Evolutionary conservation across 2,113 vertebrate species (phyloP), one percentile per base, ranked within the genome.

Genomic region (Cyprinodon tularosa): DNA sequence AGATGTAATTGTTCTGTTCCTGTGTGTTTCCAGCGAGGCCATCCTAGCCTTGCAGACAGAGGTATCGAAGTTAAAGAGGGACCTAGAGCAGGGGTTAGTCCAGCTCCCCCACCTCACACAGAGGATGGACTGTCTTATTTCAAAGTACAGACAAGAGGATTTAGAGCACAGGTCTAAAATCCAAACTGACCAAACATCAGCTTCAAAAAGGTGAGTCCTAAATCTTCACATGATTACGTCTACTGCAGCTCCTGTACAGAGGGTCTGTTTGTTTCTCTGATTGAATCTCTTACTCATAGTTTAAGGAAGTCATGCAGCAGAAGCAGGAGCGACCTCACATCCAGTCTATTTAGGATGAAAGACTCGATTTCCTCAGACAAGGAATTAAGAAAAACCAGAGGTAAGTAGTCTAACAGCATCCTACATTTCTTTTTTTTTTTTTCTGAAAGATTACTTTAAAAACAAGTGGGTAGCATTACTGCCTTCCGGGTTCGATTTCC

Each of bases 341-440:
- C 83, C 20, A 79, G 76, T 77, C 72, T 71, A 74, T 22, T 72
- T 61, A 91, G 36, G 64, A 72, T 77, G 66, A 89, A 94, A 0
- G 92, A 95, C 86, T 93, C 94, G 93, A 94, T 92, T 72, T 92
- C 93, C n/a, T 89, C 91, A 83, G 91, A 94, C 81, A 83, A 92
- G 77, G 90, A 94, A 44, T 86, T 66, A 66, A 91, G 86, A 63
- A 90, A 73, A 37, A 90, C 48, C 61, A 92, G 88, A 92, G 90
- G 93, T 29, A 29, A 29, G 29, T 95, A 69, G 14, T 40, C 17
- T 42, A 53, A 38, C 13, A 40, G 13, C 14, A n/a, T 29, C 12
- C 37, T 4, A 14, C 2, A 12, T 9, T n/a, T 6, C 9, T 1
- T 15, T 42, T 6, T 20, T 57, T 12, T 53, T 48, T 12, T 20